These are phyloP conservation scores for Sinella curviseta DNA, from an alignment of 1,140 invertebrate genomes.

Conservation along the genomic window DNA sequence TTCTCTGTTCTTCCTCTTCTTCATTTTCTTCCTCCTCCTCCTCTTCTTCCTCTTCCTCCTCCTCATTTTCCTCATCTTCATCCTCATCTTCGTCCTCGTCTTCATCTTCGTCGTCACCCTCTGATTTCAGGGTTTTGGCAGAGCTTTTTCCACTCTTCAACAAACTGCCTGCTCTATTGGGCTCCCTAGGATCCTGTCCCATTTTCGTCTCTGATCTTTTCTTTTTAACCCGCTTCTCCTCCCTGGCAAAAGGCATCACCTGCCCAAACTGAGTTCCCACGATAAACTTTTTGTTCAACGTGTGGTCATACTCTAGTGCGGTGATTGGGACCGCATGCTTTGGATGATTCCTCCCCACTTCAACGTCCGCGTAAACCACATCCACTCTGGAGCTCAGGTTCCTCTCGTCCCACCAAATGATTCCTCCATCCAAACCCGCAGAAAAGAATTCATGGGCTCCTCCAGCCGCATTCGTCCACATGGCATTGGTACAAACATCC, in stretches of 20 bases:
- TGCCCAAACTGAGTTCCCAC: slow-evolving; percentile 66
- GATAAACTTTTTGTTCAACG: slow-evolving; percentile 82
- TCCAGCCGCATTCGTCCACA: slow-evolving; percentile 84
- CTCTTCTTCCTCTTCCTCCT: background rate
- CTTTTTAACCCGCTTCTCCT: background rate
- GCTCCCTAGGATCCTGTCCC: no score
- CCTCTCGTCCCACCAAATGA: slow-evolving; percentile 81
- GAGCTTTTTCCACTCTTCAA: background rate
- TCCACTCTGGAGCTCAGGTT: no score
- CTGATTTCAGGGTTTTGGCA: background rate
- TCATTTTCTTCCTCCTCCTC: background rate
- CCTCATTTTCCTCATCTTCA: background rate
- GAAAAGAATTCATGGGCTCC: slow-evolving; percentile 82
- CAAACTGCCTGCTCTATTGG: no score
- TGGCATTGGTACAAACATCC: slow-evolving; percentile 72
- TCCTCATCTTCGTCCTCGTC: slow-evolving; percentile 2
- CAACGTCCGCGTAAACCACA: slow-evolving; percentile 74
- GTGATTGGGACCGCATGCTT: slow-evolving; percentile 74
- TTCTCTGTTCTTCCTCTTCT: background rate
- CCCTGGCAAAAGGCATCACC: background rate
- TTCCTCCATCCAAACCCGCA: slow-evolving; percentile 76
- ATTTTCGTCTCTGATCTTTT: no score
- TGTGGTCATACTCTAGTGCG: slow-evolving; percentile 83
- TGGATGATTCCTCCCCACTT: slow-evolving; percentile 58
- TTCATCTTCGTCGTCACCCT: background rate